Evolutionary conservation across 1,140 invertebrate species (phyloP), one percentile per base, ranked within the genome.

Genomic region (Epicauta chinensis): DNA sequence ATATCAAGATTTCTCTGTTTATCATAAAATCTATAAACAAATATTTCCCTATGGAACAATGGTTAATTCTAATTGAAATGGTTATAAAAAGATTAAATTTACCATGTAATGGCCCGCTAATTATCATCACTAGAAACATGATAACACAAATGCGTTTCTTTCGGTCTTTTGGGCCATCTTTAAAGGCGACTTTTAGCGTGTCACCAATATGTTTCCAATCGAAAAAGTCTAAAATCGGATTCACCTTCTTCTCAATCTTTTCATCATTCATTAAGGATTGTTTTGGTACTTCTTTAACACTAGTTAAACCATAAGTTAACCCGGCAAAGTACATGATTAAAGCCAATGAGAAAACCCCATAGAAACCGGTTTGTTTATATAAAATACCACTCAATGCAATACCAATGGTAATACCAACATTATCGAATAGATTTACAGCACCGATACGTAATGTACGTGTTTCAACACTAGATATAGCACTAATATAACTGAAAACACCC

Each of bases 401-500:
- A 2, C 79, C 78, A 5, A 81, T 72, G 1, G 69, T 66, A 16
- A 73, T 72, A 12, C 73, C 71, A 34, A 74, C 65, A 42, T 67
- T 75, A 3, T 71, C 64, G 59, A 73, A 71, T 51, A 76, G 72
- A 23, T 74, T 72, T 1, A 74, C 74, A 6, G 76, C 65, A 6
- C 77, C 77, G 37, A 79, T 68, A 29, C 80, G 70, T 53, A 81
- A 74, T 2, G 80, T 77, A 17, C 80, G 73, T 58, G 76, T 77
- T 56, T 80, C 74, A 31, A 78, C 71, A 14, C 70, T 72, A 11
- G 77, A 81, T 15, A 78, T 71, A 35, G 75, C 75, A 17, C 78
- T 75, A 58, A 82, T 77, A 55, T 81, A 81, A 68, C 78, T 81
- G 51, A 75, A 81, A 63, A 81, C 74, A 16, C 77, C 80, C 76